Evolutionary conservation across 2,888 invertebrate genomes (phyloP).

Genomic region (Patella caerulea): DNA sequence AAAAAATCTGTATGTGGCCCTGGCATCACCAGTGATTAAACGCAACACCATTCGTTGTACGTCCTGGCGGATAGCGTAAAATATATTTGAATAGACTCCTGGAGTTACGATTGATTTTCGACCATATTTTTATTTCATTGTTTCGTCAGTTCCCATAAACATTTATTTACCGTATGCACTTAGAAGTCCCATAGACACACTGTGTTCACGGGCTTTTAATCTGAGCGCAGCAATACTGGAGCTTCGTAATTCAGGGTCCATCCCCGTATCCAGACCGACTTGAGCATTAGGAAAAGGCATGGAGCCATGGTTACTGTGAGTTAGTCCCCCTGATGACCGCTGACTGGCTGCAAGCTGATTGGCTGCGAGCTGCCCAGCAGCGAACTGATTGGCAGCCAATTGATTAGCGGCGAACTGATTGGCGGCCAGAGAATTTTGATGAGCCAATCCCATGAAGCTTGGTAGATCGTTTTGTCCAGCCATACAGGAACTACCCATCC

Average conservation of each 20-base stretch:
- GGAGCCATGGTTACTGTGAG: constrained; percentile 5
- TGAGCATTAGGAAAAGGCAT: constrained; percentile 15
- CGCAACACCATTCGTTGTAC: too few relatives aligned
- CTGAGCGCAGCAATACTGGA: constrained; percentile 67
- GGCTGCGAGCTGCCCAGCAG: constrained; percentile 13
- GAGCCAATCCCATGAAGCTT: constrained; percentile 63
- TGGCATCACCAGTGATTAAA: too few relatives aligned
- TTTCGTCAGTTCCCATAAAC: too few relatives aligned
- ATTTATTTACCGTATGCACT: constrained; percentile 56
- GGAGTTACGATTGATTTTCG: too few relatives aligned
- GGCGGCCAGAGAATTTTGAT: constrained; percentile 43
- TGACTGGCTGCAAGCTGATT: constrained; percentile 15
- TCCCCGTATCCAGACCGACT: constrained; percentile 42
- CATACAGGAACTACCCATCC: constrained; percentile 55
- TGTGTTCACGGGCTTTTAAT: constrained; percentile 68
- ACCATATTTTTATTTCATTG: too few relatives aligned
- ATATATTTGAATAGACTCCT: too few relatives aligned
- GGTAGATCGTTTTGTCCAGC: constrained; percentile 59
- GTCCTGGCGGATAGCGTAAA: too few relatives aligned
- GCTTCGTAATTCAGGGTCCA: constrained; percentile 60
- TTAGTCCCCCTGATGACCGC: constrained; percentile 3
- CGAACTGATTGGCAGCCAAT: constrained; percentile 18
- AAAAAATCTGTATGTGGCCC: too few relatives aligned
- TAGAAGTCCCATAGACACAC: constrained; percentile 60
- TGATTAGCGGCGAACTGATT: constrained; percentile 14